These are phyloP conservation scores for Anguilla megastoma DNA, from an alignment of 2,797 vertebrate genomes.

Conservation along the genomic window DNA sequence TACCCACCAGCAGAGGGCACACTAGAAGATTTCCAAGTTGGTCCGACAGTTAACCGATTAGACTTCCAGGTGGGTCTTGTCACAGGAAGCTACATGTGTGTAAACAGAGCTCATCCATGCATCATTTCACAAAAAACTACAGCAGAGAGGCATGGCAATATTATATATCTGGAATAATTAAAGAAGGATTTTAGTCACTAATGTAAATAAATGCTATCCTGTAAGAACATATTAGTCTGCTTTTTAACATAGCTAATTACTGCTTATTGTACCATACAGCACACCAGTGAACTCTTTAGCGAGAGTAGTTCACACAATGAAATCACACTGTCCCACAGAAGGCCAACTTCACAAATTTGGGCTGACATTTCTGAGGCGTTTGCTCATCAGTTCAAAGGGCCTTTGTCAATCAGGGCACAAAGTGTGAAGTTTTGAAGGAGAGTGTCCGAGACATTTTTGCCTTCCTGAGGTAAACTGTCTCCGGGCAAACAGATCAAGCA, in stretches of 20 bases:
- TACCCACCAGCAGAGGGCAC: constrained; percentile 76
- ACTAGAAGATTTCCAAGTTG: constrained; percentile 85
- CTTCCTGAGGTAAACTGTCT: constrained; percentile 86
- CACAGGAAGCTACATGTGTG: neutral
- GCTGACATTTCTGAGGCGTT: neutral
- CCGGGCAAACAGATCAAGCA: constrained; percentile 79
- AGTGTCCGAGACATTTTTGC: constrained; percentile 91
- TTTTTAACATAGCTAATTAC: neutral
- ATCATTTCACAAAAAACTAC: neutral
- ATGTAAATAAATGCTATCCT: constrained; percentile 5
- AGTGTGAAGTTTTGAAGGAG: constrained; percentile 89
- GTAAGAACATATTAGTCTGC: neutral
- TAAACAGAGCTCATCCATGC: neutral
- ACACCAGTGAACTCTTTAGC: neutral
- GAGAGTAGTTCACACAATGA: neutral
- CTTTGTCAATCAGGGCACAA: constrained; percentile 89
- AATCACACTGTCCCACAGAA: neutral
- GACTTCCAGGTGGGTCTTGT: constrained; percentile 83
- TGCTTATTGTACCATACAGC: neutral
- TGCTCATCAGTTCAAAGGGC: constrained; percentile 71
- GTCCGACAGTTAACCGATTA: constrained; percentile 98
- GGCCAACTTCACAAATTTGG: neutral
- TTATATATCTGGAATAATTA: neutral
- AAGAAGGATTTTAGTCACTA: neutral
- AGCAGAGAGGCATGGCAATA: neutral